phyloP scores from a whole-genome alignment of 1,140 invertebrate species.

The Leptinotarsa undecemlineata region DNA sequence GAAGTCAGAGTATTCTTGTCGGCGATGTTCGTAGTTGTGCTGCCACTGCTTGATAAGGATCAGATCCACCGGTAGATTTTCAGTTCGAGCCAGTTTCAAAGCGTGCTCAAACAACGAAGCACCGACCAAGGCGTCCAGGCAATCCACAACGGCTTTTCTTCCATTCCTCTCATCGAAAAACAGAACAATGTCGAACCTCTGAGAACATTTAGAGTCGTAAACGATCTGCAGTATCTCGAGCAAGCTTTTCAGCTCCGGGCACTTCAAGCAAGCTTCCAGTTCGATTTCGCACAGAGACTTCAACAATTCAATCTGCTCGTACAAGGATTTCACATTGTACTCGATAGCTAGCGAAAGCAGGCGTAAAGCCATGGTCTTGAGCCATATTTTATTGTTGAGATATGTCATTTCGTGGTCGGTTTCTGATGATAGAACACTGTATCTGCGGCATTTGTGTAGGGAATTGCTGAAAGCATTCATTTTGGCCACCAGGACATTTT shows the following conservation, averaged over 20 bases:
- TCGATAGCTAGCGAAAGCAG: slow-evolving; percentile 61
- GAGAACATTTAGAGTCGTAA: slow-evolving; percentile 49
- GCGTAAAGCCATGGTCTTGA: slow-evolving; percentile 60
- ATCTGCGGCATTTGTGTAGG: slow-evolving; percentile 41
- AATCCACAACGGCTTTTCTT: slow-evolving; percentile 55
- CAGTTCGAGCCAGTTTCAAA: slow-evolving; percentile 61
- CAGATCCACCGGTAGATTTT: slow-evolving; percentile 57
- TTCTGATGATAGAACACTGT: slow-evolving; percentile 43
- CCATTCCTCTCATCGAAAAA: slow-evolving; percentile 48
- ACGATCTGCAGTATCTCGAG: slow-evolving; percentile 60
- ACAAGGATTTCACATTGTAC: slow-evolving; percentile 60
- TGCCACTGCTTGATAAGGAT: slow-evolving; percentile 61
- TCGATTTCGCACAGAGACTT: slow-evolving; percentile 34
- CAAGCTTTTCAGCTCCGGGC: slow-evolving; percentile 60
- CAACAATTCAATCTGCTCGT: slow-evolving; percentile 56
- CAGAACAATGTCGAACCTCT: slow-evolving; percentile 52
- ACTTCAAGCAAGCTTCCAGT: slow-evolving; percentile 57
- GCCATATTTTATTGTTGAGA: slow-evolving; percentile 57
- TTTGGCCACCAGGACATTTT: slow-evolving; percentile 35
- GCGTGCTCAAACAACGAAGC: slow-evolving; percentile 61
- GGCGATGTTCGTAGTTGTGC: slow-evolving; percentile 52
- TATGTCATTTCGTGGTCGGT: slow-evolving; percentile 50
- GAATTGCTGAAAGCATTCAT: slow-evolving; percentile 39
- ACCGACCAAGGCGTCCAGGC: slow-evolving; percentile 59
- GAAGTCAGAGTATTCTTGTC: slow-evolving; percentile 53